Evolutionary conservation across 2,797 vertebrate genomes (phyloP).

Genomic region (Nannoperca australis): DNA sequence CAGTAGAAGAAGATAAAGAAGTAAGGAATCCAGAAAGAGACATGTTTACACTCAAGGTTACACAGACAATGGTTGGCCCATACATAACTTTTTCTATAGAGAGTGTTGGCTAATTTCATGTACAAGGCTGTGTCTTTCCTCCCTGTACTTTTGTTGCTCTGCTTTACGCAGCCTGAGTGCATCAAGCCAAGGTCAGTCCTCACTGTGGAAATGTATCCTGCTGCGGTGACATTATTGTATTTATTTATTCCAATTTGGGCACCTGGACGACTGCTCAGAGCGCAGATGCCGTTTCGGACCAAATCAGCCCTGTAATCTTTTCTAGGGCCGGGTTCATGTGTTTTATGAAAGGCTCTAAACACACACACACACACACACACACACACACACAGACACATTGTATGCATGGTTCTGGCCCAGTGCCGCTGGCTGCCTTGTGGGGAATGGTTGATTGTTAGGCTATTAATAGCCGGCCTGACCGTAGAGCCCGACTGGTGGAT

Average conservation of each 20-base stretch:
- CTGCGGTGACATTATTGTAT: constrained; percentile 18
- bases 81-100: neutral
- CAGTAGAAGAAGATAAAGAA: neutral
- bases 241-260: neutral
- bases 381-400: constrained; percentile 10
- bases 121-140: neutral
- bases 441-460: constrained; percentile 76
- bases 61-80: constrained; percentile 7
- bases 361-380: constrained; percentile 8
- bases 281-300: constrained; percentile 21
- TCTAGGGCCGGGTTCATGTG: neutral
- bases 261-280: neutral
- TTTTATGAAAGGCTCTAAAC: constrained; percentile 20
- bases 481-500: constrained; percentile 61
- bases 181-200: constrained; percentile 24
- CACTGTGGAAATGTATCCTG: constrained; percentile 15
- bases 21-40: neutral
- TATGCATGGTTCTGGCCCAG: constrained; percentile 52
- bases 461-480: constrained; percentile 79
- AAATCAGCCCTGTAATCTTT: constrained; percentile 30
- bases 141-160: neutral
- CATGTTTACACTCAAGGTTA: neutral
- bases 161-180: neutral
- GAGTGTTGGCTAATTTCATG: neutral
- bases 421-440: constrained; percentile 60